Base-by-base conservation (phyloP, 2,888 invertebrate species). In the Neoaliturus tenellus region DNA sequence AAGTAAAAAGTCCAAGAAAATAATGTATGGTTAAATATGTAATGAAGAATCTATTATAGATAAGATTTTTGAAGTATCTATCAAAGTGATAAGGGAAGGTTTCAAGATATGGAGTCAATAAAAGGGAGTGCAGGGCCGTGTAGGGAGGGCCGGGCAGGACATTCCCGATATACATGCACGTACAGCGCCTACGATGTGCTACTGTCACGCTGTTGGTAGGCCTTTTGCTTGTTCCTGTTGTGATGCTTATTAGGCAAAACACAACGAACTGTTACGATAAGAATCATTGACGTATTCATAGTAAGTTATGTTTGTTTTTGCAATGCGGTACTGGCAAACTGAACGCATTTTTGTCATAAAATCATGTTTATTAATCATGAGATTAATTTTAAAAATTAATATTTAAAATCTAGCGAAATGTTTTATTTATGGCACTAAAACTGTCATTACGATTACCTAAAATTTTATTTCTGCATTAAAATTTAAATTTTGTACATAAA, bases 71-170 rank as follows among this genome's bases (percentile, higher is more conserved):
- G 20, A 62, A 62, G 31, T 28, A 28, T 62, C 62, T 2, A 31
- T 28, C 28, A 28, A 28, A 28, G 62, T 62, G 28, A 62, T 62
- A 62, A 17, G 17, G 28, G n/a, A 14, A 17, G 31, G 62, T 28
- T 25, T 17, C 62, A 31, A 28, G 62, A 62, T 62, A 62, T 62
- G 62, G 31, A 28, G 62, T 31, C 62, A 62, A 62, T 62, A 62
- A 62, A 62, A 62, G 8, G 62, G 62, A 62, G 62, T 62, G 62
- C 62, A 17, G 17, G 62, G 62, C 25, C 62, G 14, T 62, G 62
- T 62, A 62, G 62, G 62, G 62, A 8, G 62, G 62, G 62, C 28
- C 62, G 62, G 31, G 14, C 23, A 4, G 62, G 62, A 8, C 17
- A 62, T 62, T 62, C 31, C 62, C 62, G 62, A 62, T 62, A 62